Conservation (phyloP, 1,140 invertebrate genomes). For the Meloidogyne floridensis region DNA sequence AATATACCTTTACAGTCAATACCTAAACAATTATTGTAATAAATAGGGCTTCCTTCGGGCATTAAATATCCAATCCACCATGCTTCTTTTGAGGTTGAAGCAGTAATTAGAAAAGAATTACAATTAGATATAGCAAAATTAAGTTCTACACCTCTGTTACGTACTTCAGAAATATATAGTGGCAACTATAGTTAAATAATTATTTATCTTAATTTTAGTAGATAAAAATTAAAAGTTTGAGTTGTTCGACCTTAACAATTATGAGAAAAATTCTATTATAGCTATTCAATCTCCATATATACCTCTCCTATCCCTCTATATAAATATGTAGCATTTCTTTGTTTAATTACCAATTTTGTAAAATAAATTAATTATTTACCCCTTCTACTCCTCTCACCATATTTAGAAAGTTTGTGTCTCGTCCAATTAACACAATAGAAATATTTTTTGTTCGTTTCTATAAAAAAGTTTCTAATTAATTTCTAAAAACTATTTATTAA, state of each 20-base stretch:
- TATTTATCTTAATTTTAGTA: too few relatives aligned
- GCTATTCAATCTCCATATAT: too few relatives aligned
- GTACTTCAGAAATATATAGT: slow-evolving; percentile 14
- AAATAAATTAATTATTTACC: not conserved
- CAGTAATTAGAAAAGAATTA: slow-evolving; percentile 36
- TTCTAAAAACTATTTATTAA: not conserved
- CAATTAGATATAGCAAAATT: slow-evolving; percentile 28
- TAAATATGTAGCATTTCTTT: too few relatives aligned
- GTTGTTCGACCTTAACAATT: too few relatives aligned
- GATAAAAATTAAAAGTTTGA: too few relatives aligned
- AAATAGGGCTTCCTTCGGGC: slow-evolving; percentile 2
- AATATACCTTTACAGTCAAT: not conserved
- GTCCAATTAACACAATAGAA: slow-evolving; percentile 9
- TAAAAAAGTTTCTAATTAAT: not conserved
- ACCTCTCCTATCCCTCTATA: too few relatives aligned
- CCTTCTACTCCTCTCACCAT: not conserved
- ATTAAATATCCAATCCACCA: slow-evolving; percentile 46
- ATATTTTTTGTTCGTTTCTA: not conserved
- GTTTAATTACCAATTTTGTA: too few relatives aligned
- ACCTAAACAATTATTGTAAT: not conserved
- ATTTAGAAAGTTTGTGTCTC: not conserved
- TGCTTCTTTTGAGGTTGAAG: slow-evolving; percentile 23
- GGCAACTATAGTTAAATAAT: not conserved
- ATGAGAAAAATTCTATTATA: too few relatives aligned
- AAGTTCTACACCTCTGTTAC: slow-evolving; percentile 36